A percentile compares a stretch with the other conserved stretches of the same genome.
Evolutionary conservation across 2,888 invertebrate genomes (phyloP).

Genomic region (Isotomurus palustris): DNA sequence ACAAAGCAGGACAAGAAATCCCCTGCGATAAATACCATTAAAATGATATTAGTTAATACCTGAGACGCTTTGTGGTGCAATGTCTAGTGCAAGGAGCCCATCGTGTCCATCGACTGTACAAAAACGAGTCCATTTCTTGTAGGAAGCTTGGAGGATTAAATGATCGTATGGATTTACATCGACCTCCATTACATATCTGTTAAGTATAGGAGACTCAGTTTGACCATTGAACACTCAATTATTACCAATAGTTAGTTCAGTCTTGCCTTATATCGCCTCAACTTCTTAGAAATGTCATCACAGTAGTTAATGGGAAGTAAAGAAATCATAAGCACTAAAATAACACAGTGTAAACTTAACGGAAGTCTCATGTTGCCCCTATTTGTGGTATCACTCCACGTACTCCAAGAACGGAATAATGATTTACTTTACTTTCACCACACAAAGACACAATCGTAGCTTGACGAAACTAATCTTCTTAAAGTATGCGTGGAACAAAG

Average conservation of each 20-base stretch:
- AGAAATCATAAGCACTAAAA: constrained; percentile 6
- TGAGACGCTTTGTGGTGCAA: constrained; percentile 73
- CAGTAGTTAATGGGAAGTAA: constrained; percentile 22
- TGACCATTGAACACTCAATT: constrained; percentile 1
- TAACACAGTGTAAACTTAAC: no score
- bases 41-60: constrained; percentile 53
- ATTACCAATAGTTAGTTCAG: not conserved
- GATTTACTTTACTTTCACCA: no score
- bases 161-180: constrained; percentile 41
- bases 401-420: no score
- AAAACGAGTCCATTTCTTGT: constrained; percentile 45
- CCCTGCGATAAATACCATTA: not conserved
- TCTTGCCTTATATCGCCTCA: constrained; percentile 43
- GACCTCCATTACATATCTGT: constrained; percentile 40
- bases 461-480: no score
- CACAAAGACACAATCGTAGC: no score
- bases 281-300: constrained; percentile 30
- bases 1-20: not conserved
- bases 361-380: no score
- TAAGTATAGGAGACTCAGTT: not conserved
- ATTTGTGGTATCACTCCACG: no score
- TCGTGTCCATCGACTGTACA: constrained; percentile 63
- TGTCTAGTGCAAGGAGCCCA: constrained; percentile 77
- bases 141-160: constrained; percentile 35
- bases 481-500: no score